phyloP scores from a whole-genome alignment of 2,888 invertebrate species.

The Trisateles emortualis region DNA sequence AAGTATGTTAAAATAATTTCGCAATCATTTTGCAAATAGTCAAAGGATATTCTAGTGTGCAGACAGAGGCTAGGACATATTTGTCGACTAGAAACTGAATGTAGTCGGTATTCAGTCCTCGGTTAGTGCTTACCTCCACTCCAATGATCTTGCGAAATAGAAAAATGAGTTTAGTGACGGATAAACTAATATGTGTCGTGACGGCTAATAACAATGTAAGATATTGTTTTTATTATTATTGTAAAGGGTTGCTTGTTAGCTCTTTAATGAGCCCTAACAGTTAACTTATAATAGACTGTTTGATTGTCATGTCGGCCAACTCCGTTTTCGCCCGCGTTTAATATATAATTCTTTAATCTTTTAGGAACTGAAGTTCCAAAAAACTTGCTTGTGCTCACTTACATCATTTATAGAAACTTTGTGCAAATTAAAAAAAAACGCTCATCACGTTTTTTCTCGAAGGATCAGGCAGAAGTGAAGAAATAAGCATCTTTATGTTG shows the following conservation, averaged over 20 bases:
- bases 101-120: background rate
- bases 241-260: no score
- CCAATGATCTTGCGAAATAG: constrained; percentile 9
- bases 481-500: no score
- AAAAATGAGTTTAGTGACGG: constrained; percentile 4
- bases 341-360: no score
- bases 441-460: background rate
- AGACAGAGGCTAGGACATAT: constrained; percentile 28
- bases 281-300: no score
- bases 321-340: no score
- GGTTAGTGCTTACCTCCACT: background rate
- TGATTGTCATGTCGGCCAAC: no score
- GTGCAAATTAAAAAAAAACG: background rate
- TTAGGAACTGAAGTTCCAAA: no score
- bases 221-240: background rate
- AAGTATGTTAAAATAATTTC: constrained; percentile 38
- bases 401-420: no score
- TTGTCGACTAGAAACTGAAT: constrained; percentile 4
- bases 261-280: no score
- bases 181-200: constrained; percentile 10
- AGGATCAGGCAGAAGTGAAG: no score
- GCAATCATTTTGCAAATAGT: constrained; percentile 24
- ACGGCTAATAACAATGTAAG: constrained; percentile 5
- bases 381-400: no score
- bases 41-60: constrained; percentile 36